Conservation (phyloP, 1,140 invertebrate genomes). For the Euwallacea similis region DNA sequence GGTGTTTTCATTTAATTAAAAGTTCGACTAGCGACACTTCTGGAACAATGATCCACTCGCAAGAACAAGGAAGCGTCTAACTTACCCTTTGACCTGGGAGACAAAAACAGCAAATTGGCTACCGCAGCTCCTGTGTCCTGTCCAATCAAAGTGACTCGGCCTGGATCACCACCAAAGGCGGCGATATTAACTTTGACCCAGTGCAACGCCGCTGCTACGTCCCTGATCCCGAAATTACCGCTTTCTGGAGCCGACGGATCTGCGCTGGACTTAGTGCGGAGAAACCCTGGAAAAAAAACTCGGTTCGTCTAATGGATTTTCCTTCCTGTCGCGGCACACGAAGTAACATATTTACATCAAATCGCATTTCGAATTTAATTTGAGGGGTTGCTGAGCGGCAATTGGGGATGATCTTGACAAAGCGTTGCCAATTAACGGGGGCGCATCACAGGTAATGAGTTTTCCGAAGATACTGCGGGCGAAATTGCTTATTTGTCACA, state of each 20-base stretch:
- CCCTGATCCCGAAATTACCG: constrained; percentile 73
- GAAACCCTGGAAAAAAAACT: constrained; percentile 63
- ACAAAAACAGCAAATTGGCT: constrained; percentile 79
- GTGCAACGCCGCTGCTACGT: constrained; percentile 71
- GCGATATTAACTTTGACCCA: constrained; percentile 80
- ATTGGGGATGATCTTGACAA: constrained; percentile 2
- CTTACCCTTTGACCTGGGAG: constrained; percentile 70
- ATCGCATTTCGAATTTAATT: neutral
- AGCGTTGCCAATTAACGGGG: neutral
- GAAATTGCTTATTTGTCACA: constrained; percentile 1
- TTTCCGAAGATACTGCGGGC: neutral
- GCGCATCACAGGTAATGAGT: neutral
- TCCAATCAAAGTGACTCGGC: constrained; percentile 81
- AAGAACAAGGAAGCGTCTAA: neutral
- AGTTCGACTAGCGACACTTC: too few relatives aligned
- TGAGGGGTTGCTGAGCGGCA: constrained; percentile 1
- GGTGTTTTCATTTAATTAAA: too few relatives aligned
- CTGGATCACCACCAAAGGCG: constrained; percentile 79
- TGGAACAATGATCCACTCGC: too few relatives aligned
- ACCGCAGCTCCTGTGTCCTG: constrained; percentile 84
- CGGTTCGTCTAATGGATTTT: neutral
- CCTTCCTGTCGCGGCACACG: neutral
- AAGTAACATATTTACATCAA: constrained; percentile 5
- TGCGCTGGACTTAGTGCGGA: constrained; percentile 63
- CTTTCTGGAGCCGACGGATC: constrained; percentile 52